Percentiles rank a stretch among this genome's conserved stretches.
Evolutionary conservation across 2,888 invertebrate species (phyloP).

Genomic region (Sisyra terminalis): DNA sequence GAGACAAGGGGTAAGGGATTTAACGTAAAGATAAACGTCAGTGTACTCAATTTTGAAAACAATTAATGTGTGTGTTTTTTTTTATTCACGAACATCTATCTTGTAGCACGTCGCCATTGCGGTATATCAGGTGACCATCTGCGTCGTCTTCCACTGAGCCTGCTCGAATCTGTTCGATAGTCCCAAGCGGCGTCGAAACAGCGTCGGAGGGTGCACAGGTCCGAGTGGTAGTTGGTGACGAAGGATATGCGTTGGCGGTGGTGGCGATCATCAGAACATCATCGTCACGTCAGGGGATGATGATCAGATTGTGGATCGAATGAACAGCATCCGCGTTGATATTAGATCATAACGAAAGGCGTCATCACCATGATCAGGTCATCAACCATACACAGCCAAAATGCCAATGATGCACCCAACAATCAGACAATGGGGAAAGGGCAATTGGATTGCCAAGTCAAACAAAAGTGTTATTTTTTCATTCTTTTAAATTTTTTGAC

Average conservation of each 20-base stretch:
- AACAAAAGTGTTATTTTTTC: constrained; percentile 23
- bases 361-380: constrained; percentile 30
- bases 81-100: constrained; percentile 95
- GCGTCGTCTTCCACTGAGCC: constrained; percentile 97
- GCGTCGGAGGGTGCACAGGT: constrained; percentile 14
- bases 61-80: constrained; percentile 5
- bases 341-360: constrained; percentile 10
- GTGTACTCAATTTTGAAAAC: constrained; percentile 22
- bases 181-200: constrained; percentile 16
- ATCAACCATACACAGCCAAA: constrained; percentile 33
- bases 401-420: constrained; percentile 32
- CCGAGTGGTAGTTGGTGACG: constrained; percentile 22
- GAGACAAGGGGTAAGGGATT: constrained; percentile 4
- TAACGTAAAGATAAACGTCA: constrained; percentile 14
- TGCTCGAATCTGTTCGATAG: constrained; percentile 63
- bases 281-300: constrained; percentile 13
- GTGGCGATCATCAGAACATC: constrained; percentile 12
- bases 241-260: constrained; percentile 13
- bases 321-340: constrained; percentile 12
- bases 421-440: constrained; percentile 47
- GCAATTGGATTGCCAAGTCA: constrained; percentile 49
- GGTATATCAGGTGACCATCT: constrained; percentile 99
- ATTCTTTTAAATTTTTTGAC: constrained; percentile 13
- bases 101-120: constrained; percentile 96
- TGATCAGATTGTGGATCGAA: constrained; percentile 8